A percentile compares a stretch with the other conserved stretches of the same genome.
Conservation (phyloP, 2,113 vertebrate genomes). For the Hippocampus guttulatus region DNA sequence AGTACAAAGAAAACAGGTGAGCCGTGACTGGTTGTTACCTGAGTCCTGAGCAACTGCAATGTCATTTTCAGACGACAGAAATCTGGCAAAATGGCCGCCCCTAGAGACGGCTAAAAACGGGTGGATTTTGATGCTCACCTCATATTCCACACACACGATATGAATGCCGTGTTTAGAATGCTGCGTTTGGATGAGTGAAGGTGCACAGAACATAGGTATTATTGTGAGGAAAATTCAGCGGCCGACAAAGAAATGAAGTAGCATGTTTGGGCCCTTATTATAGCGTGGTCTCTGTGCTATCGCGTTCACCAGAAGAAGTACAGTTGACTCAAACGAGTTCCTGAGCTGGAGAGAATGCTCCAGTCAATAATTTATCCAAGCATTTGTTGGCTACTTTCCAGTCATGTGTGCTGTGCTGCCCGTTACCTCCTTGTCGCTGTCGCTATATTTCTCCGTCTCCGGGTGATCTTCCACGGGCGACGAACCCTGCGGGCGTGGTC, state of each 20-base stretch:
- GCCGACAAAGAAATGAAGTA: not conserved
- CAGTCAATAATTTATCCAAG: not conserved
- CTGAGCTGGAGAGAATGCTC: not conserved
- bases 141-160: no score
- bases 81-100: no score
- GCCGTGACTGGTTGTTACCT: no score
- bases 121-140: no score
- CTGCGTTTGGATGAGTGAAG: no score
- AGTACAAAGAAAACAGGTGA: no score
- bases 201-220: no score
- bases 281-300: not conserved
- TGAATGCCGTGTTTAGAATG: no score
- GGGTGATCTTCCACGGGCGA: slow-evolving; percentile 89
- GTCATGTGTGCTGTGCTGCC: not conserved
- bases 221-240: no score
- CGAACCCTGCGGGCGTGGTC: slow-evolving; percentile 92
- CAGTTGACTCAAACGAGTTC: not conserved
- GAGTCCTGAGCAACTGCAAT: no score
- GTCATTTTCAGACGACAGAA: no score
- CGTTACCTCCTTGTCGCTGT: slow-evolving; percentile 75
- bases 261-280: not conserved
- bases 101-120: no score
- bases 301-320: not conserved
- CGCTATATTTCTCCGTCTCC: slow-evolving; percentile 68
- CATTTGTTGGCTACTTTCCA: not conserved